These are phyloP conservation scores for Brachypalpus laphriformis DNA, from an alignment of 2,888 invertebrate genomes.

Conservation along the genomic window DNA sequence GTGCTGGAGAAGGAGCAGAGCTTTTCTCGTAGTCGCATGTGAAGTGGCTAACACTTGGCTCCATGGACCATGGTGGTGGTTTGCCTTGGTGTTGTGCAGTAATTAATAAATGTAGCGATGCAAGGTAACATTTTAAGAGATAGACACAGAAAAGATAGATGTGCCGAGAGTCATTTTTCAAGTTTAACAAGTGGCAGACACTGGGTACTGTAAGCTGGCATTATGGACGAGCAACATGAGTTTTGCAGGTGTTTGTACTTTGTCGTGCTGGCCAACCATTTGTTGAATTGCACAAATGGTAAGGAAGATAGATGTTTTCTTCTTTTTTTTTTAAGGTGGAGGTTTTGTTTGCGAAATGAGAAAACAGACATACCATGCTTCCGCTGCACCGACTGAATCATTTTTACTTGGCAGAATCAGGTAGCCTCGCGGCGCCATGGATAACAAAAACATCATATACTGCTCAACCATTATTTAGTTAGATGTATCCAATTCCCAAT, in stretches of 20 bases:
- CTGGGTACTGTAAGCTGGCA: conserved; percentile 19
- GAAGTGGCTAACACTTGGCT: conserved; percentile 53
- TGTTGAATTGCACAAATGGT: conserved; percentile 10
- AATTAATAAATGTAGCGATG: conserved; percentile 61
- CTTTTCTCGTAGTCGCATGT: conserved; percentile 13
- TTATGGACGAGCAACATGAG: conserved; percentile 11
- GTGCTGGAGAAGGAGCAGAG: background rate
- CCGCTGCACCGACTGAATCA: too few relatives aligned
- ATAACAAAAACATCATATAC: too few relatives aligned
- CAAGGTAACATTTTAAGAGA: conserved; percentile 51
- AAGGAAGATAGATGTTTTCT: too few relatives aligned
- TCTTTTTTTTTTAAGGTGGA: too few relatives aligned
- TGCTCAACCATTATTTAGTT: too few relatives aligned
- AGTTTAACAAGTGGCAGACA: conserved; percentile 61
- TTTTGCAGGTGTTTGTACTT: conserved; percentile 28
- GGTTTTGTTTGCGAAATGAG: background rate
- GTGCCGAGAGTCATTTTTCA: conserved; percentile 64
- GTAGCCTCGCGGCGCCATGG: too few relatives aligned
- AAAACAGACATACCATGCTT: background rate
- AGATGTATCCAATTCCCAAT: too few relatives aligned
- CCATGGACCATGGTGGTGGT: conserved; percentile 2
- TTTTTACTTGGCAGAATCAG: too few relatives aligned
- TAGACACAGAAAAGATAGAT: conserved; percentile 46
- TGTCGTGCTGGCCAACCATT: conserved; percentile 17
- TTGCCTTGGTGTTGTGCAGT: conserved; percentile 30